Base-by-base conservation (phyloP, 2,113 vertebrate genomes). In the Solea solea region DNA sequence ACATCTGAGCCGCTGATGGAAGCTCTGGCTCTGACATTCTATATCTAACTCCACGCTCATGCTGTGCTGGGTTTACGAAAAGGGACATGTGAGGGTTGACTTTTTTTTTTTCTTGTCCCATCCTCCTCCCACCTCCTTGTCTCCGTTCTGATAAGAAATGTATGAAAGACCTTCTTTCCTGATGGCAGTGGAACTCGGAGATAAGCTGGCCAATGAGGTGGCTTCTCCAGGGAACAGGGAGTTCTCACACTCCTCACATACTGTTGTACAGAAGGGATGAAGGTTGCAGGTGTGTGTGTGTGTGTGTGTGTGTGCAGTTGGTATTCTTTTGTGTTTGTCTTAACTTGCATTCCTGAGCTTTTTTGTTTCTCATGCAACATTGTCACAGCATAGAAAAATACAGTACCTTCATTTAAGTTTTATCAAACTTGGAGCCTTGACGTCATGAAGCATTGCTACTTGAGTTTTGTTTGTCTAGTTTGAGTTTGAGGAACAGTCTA, bases 141-240 rank as follows among this genome's bases (percentile, higher is more conserved):
- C 67, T 55, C 57, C 61, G 64, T 53, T 60, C 67, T 51, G 92
- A 93, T 93, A 91, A 88, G 64, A 81, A 61, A 69, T 55, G 14
- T 69, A 86, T 90, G 86, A 91, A 86, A 90, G 76, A 79, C 82
- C 90, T 87, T 84, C 68, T 63, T 83, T 76, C 83, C 71, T 7
- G 41, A 69, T 11, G 34, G 64, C 64, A 73, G 78, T 88, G 86
- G 85, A 89, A 91, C 91, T 68, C 61, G 3, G 52, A 81, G 90
- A 91, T 90, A 92, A 88, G 82, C 46, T 39, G 61, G 74, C 70
- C 13, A 48, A 63, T 39, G 64, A 67, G 75, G 65, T 4, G 58
- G 64, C 77, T 82, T 91, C 88, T 91, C 77, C 69, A 84, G 74
- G 81, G 93, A 92, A 93, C 92, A 90, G 70, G 63, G 78, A 86